Conservation (phyloP, 2,888 invertebrate genomes). For the Drosophila affinis region DNA sequence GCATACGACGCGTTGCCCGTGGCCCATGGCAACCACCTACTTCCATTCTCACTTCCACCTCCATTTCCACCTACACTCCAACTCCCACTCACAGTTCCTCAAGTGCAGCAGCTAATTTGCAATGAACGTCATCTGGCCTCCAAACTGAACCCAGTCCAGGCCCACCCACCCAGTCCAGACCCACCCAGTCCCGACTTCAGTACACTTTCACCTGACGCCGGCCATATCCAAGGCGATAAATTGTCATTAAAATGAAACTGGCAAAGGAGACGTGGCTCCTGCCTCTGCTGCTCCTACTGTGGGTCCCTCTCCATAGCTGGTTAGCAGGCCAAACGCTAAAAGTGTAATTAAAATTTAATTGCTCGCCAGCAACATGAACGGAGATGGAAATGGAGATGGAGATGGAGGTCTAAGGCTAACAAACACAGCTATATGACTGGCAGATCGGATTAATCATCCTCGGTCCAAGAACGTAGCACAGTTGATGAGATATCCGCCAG, state of each 20-base stretch:
- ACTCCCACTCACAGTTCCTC: neutral
- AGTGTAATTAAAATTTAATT: constrained; percentile 67
- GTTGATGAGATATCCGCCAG: neutral
- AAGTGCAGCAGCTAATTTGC: constrained; percentile 54
- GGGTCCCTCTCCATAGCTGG: constrained; percentile 30
- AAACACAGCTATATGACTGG: constrained; percentile 4
- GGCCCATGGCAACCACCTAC: neutral
- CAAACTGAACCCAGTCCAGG: neutral
- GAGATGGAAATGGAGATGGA: constrained; percentile 14
- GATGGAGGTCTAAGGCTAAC: neutral
- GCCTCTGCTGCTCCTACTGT: neutral
- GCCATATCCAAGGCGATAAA: constrained; percentile 53
- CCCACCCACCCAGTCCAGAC: neutral
- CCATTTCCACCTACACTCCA: neutral
- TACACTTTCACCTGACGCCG: constrained; percentile 10
- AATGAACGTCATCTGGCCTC: constrained; percentile 27
- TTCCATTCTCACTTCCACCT: neutral
- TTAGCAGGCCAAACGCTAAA: constrained; percentile 61
- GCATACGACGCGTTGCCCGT: constrained; percentile 53
- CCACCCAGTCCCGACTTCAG: neutral
- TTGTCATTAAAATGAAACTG: constrained; percentile 60
- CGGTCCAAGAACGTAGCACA: neutral
- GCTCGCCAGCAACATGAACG: constrained; percentile 29
- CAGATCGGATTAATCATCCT: constrained; percentile 25
- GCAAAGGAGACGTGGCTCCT: constrained; percentile 1